These are phyloP conservation scores for Chaetoderma sp. DNA, from an alignment of 2,888 invertebrate species.

Conservation along the genomic window DNA sequence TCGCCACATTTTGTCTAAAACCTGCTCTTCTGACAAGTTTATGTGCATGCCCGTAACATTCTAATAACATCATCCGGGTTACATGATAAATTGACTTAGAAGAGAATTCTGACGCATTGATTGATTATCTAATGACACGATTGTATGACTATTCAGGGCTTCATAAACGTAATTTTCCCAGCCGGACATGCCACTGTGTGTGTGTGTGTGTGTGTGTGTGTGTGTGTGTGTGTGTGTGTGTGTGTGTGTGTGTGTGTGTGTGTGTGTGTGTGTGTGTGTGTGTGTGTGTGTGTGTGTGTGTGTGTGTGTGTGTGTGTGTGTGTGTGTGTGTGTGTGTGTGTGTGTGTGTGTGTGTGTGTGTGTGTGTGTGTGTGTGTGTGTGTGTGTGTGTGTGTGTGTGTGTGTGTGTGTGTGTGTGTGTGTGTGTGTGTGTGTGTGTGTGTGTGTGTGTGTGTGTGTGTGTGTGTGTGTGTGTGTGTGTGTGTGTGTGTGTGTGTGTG, in stretches of 20 bases:
- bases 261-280: neutral
- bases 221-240: neutral
- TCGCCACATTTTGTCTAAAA: no score
- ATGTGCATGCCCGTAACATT: no score
- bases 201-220: neutral
- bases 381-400: neutral
- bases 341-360: neutral
- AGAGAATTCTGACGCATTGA: no score
- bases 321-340: neutral
- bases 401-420: neutral
- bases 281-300: neutral
- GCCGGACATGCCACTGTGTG: no score
- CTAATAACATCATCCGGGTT: no score
- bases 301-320: neutral
- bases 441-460: neutral
- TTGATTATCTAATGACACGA: no score
- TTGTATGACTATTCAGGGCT: no score
- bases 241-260: neutral
- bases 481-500: neutral
- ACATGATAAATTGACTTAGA: no score
- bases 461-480: neutral
- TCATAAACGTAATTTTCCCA: no score
- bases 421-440: neutral
- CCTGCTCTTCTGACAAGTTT: no score
- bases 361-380: neutral